Evolutionary conservation across 1,140 invertebrate genomes (phyloP).

Genomic region (Kradibia gibbosae): DNA sequence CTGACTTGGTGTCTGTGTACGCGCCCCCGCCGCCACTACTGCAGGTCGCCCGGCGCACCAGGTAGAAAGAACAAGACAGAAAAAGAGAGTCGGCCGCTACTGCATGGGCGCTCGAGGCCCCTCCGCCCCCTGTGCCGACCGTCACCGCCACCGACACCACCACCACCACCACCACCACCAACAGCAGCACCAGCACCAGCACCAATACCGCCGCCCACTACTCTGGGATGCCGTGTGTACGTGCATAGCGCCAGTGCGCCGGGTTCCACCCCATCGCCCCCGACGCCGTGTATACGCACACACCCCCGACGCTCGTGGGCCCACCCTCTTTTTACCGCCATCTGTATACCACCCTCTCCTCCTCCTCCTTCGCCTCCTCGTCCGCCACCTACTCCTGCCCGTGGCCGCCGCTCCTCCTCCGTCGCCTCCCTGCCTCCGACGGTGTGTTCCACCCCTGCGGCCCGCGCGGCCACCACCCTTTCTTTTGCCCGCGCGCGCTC

Average conservation of each 20-base stretch:
- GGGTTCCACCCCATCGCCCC: constrained; percentile 38
- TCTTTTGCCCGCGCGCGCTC: constrained; percentile 52
- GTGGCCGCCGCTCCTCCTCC: neutral
- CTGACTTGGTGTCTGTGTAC: constrained; percentile 40
- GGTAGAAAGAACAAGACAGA: constrained; percentile 29
- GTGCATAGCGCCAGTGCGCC: neutral
- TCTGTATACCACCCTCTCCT: neutral
- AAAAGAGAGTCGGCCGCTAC: constrained; percentile 26
- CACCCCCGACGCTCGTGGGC: constrained; percentile 21
- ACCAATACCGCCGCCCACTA: neutral
- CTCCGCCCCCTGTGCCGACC: no score
- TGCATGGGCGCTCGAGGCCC: constrained; percentile 36
- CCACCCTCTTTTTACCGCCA: constrained; percentile 40
- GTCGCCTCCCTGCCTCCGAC: neutral
- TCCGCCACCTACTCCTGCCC: neutral
- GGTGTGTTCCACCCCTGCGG: constrained; percentile 6
- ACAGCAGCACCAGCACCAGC: no score
- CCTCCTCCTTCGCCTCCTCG: neutral
- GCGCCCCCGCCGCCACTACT: neutral
- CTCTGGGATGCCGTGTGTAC: constrained; percentile 1
- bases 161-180: no score
- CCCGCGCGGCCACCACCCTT: constrained; percentile 53
- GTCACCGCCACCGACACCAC: no score
- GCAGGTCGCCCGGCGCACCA: neutral
- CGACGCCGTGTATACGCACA: constrained; percentile 38